These are phyloP conservation scores for Gasteruption jaculator DNA, from an alignment of 2,888 invertebrate genomes.

Conservation along the genomic window DNA sequence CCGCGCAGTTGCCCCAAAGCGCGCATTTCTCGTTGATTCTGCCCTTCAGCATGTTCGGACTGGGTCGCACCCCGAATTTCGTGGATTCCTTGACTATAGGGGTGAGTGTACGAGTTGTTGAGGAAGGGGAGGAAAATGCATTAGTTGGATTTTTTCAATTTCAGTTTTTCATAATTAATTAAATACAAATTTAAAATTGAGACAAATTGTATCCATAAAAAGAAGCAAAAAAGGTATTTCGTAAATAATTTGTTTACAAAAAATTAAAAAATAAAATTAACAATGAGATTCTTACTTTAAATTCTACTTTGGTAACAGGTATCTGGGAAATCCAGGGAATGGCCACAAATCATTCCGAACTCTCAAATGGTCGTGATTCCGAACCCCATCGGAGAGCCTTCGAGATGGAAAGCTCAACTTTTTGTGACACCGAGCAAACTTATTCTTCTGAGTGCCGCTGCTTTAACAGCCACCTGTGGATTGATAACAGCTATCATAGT, in stretches of 20 bases:
- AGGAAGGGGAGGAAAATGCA: too few relatives aligned
- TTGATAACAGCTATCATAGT: slow-evolving; percentile 81
- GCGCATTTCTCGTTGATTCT: slow-evolving; percentile 90
- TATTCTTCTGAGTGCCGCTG: slow-evolving; percentile 86
- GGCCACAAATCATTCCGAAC: slow-evolving; percentile 94
- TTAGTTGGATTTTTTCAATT: slow-evolving; percentile 4
- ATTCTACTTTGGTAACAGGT: slow-evolving; percentile 31
- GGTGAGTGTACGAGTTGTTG: slow-evolving; percentile 55
- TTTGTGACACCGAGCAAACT: slow-evolving; percentile 94
- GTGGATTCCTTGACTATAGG: slow-evolving; percentile 86
- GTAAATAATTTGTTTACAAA: too few relatives aligned
- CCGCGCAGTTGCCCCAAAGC: slow-evolving; percentile 87
- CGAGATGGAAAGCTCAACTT: slow-evolving; percentile 82
- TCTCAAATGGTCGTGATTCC: slow-evolving; percentile 97
- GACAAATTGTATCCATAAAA: background rate
- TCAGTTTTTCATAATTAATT: too few relatives aligned
- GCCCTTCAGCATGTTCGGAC: slow-evolving; percentile 92
- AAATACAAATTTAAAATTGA: too few relatives aligned
- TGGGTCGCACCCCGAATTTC: slow-evolving; percentile 98
- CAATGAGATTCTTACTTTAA: background rate
- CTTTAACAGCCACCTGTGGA: slow-evolving; percentile 80
- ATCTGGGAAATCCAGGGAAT: slow-evolving; percentile 58
- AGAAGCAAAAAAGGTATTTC: too few relatives aligned
- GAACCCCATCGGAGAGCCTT: slow-evolving; percentile 70
- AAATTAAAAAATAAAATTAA: too few relatives aligned